These are phyloP conservation scores for Hirtodrosophila alboralis DNA, from an alignment of 2,888 invertebrate genomes.

Conservation along the genomic window DNA sequence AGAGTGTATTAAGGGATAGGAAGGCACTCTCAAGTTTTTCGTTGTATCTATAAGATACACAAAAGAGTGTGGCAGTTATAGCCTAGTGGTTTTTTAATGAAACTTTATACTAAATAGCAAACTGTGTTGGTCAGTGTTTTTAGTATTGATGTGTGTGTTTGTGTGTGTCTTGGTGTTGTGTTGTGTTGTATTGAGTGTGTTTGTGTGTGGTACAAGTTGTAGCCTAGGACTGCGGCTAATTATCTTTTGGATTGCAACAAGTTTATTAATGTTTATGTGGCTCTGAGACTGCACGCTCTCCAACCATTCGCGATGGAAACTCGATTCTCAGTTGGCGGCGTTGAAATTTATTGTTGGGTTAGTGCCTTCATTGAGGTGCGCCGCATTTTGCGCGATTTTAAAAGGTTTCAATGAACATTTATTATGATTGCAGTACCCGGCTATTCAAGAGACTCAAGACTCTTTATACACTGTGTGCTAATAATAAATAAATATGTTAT, in stretches of 20 bases:
- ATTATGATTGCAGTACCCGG: constrained; percentile 76
- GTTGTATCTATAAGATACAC: constrained; percentile 49
- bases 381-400: constrained; percentile 78
- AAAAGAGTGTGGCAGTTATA: constrained; percentile 20
- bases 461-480: constrained; percentile 37
- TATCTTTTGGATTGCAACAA: constrained; percentile 80
- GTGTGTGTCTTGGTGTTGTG: constrained; percentile 24
- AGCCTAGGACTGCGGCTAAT: constrained; percentile 71
- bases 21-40: background rate
- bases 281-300: constrained; percentile 11
- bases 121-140: constrained; percentile 62
- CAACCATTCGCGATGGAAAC: too few relatives aligned
- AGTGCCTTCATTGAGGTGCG: constrained; percentile 77
- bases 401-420: constrained; percentile 80
- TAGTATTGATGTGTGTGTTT: constrained; percentile 39
- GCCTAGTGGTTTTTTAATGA: constrained; percentile 71
- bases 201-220: constrained; percentile 44
- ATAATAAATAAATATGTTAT: constrained; percentile 59
- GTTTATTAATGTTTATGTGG: constrained; percentile 79
- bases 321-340: too few relatives aligned
- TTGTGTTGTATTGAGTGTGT: constrained; percentile 38
- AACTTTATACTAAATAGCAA: constrained; percentile 78
- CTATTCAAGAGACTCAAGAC: constrained; percentile 5
- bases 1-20: too few relatives aligned
- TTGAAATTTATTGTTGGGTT: constrained; percentile 74